These are phyloP conservation scores for Thymelicus lineola DNA, from an alignment of 2,888 invertebrate species.

Conservation along the genomic window DNA sequence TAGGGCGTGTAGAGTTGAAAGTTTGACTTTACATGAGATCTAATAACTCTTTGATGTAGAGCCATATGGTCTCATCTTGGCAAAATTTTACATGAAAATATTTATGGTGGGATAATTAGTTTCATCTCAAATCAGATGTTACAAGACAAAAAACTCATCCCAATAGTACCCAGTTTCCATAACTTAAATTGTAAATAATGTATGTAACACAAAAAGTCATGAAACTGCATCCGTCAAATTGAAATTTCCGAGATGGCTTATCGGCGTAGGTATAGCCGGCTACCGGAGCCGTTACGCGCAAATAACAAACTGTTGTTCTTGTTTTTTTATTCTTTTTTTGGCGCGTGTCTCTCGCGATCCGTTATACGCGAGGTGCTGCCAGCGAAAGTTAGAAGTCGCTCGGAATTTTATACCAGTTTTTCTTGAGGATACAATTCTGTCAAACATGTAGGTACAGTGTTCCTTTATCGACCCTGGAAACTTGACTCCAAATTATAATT, in stretches of 20 bases:
- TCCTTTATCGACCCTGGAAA: conserved; percentile 15
- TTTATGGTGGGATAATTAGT: no score
- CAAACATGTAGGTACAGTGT: conserved; percentile 40
- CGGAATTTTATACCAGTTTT: conserved; percentile 66
- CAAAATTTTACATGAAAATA: no score
- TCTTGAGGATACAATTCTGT: conserved; percentile 54
- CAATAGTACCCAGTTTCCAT: conserved; percentile 12
- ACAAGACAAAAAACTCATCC: conserved; percentile 5
- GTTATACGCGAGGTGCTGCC: conserved; percentile 72
- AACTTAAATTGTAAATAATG: conserved; percentile 15
- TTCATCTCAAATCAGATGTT: neutral
- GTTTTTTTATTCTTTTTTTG: conserved; percentile 70
- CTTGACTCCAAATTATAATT: neutral
- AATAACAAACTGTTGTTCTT: conserved; percentile 71
- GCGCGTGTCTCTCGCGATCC: conserved; percentile 78
- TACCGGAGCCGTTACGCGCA: conserved; percentile 82
- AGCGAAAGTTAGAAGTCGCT: conserved; percentile 80
- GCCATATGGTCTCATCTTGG: no score
- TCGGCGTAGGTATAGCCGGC: conserved; percentile 62
- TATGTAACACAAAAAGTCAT: conserved; percentile 48
- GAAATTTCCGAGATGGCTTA: conserved; percentile 67
- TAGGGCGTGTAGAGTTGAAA: no score
- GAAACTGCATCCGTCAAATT: conserved; percentile 67
- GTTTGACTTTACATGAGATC: no score
- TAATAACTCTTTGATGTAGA: no score